Conservation (phyloP, 2,113 vertebrate species). For the Podarcis muralis region DNA sequence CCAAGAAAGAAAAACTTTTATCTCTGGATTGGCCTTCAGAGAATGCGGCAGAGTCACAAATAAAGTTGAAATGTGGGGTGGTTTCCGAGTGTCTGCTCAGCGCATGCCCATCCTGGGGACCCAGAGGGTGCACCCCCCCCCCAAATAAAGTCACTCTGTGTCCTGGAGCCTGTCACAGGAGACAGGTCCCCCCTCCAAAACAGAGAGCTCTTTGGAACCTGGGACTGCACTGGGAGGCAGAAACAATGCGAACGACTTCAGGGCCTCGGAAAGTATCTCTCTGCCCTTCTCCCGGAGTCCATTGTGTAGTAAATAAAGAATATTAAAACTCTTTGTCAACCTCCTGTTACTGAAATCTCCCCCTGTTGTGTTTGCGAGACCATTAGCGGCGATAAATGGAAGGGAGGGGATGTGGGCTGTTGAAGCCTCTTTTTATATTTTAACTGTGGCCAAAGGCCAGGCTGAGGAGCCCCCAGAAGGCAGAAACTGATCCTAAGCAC, state of each 20-base stretch:
- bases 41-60: not conserved
- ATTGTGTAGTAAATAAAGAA: not conserved
- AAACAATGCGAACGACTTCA: not conserved
- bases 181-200: not conserved
- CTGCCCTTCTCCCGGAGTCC: not conserved
- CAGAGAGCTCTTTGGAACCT: not conserved
- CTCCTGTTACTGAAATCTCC: rapidly evolving
- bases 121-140: not conserved
- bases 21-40: not conserved
- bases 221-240: not conserved
- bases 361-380: not conserved
- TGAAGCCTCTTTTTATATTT: not conserved
- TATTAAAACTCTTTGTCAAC: not conserved
- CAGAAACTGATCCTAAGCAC: not conserved
- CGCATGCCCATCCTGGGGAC: not conserved
- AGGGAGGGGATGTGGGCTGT: not conserved
- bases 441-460: not conserved
- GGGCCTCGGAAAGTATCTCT: no score
- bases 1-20: not conserved
- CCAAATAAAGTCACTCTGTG: no score
- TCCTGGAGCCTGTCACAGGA: not conserved
- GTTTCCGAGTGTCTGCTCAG: not conserved
- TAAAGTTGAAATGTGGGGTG: not conserved
- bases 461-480: not conserved
- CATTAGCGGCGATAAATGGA: not conserved